A percentile compares a stretch with the other conserved stretches of the same genome.
Conservation (phyloP, 2,888 invertebrate genomes). For the Callinectes sapidus region DNA sequence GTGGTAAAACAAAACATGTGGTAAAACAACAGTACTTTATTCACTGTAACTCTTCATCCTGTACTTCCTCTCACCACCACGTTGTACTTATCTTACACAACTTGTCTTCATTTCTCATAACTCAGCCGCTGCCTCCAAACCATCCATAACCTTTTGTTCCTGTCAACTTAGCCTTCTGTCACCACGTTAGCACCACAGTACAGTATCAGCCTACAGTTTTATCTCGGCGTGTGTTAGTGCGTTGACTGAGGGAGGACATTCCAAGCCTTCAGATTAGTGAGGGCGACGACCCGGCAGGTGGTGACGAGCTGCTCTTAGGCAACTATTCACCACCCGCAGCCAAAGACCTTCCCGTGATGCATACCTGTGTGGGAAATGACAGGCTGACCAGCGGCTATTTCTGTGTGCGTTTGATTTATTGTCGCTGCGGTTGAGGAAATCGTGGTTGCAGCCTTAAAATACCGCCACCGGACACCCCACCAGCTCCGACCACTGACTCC, state of each 20-base stretch:
- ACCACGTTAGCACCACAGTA: neutral
- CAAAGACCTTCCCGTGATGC: neutral
- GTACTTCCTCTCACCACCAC: neutral
- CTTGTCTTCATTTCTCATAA: neutral
- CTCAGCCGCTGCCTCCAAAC: neutral
- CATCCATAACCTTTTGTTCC: neutral
- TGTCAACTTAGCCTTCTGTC: neutral
- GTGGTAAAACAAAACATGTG: too few species aligned
- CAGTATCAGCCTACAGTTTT: neutral
- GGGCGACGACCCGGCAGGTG: slow-evolving; percentile 3
- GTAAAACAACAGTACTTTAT: neutral
- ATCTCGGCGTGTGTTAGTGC: neutral
- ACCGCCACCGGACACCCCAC: neutral
- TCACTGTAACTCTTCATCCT: neutral
- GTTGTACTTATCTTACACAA: too few species aligned
- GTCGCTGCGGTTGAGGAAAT: neutral
- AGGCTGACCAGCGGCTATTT: neutral
- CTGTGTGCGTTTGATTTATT: neutral
- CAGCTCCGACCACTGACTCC: neutral
- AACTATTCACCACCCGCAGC: neutral
- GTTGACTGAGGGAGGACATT: neutral
- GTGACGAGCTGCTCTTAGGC: neutral
- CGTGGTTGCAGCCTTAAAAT: neutral
- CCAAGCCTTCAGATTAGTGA: neutral
- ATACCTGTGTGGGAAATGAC: neutral